These are phyloP conservation scores for Cyprinella venusta DNA, from an alignment of 2,797 vertebrate genomes.

Conservation along the genomic window DNA sequence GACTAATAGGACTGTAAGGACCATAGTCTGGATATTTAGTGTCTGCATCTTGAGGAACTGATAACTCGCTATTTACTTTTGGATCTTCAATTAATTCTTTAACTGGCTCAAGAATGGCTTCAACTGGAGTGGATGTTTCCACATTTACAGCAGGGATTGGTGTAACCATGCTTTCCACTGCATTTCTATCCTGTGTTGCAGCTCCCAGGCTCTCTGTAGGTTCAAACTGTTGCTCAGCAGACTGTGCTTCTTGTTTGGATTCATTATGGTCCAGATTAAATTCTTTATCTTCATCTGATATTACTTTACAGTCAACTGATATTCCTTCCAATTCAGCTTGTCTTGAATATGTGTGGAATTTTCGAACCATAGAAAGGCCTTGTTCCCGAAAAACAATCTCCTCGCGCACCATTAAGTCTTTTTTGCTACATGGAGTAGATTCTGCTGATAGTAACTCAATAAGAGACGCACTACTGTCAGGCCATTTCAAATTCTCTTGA, in stretches of 20 bases:
- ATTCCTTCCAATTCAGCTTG: constrained; percentile 50
- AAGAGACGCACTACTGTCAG: constrained; percentile 29
- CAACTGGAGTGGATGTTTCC: constrained; percentile 26
- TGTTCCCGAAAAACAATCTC: constrained; percentile 41
- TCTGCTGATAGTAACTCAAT: constrained; percentile 18
- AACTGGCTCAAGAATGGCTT: constrained; percentile 36
- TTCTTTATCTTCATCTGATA: background rate
- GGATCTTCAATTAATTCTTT: constrained; percentile 10
- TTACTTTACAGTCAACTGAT: background rate
- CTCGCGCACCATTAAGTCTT: constrained; percentile 13
- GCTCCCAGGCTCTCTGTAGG: background rate
- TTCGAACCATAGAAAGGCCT: constrained; percentile 35
- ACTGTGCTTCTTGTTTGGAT: constrained; percentile 26
- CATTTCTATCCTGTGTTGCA: constrained; percentile 4
- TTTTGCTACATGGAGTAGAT: constrained; percentile 25
- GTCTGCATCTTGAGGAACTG: constrained; percentile 17
- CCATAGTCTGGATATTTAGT: constrained; percentile 10
- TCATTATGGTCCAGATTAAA: background rate
- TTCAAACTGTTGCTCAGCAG: constrained; percentile 3
- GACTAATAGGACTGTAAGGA: constrained; percentile 21
- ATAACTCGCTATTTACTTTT: background rate
- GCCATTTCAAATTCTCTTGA: constrained; percentile 6
- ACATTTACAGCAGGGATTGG: constrained; percentile 33
- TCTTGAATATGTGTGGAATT: constrained; percentile 62
- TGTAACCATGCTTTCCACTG: constrained; percentile 51